Conservation (phyloP, 1,140 invertebrate genomes). For the Bilobella aurantiaca region DNA sequence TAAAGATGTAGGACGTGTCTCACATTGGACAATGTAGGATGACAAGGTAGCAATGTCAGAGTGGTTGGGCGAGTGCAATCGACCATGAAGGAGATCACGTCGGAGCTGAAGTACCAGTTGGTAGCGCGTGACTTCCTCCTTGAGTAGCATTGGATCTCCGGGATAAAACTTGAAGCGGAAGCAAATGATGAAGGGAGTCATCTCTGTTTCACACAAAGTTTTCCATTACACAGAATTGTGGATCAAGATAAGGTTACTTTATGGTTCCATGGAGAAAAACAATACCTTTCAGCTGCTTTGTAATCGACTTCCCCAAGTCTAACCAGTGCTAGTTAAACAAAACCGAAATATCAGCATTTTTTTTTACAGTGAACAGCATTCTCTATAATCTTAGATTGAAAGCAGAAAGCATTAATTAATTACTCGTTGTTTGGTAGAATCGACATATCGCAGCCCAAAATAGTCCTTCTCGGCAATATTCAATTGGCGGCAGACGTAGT, state of each 20-base stretch:
- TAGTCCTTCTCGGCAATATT: slow-evolving; percentile 94
- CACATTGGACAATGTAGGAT: slow-evolving; percentile 88
- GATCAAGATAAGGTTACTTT: too few relatives aligned
- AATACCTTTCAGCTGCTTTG: slow-evolving; percentile 89
- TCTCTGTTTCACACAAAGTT: slow-evolving; percentile 56
- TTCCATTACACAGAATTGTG: too few relatives aligned
- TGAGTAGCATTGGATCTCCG: slow-evolving; percentile 69
- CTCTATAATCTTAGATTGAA: background rate
- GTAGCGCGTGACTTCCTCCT: slow-evolving; percentile 79
- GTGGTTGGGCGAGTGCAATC: slow-evolving; percentile 71
- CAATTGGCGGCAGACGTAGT: slow-evolving; percentile 84
- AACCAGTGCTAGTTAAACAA: slow-evolving; percentile 79
- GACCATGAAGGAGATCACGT: slow-evolving; percentile 84
- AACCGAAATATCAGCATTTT: slow-evolving; percentile 18
- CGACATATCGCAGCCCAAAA: slow-evolving; percentile 90
- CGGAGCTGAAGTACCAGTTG: slow-evolving; percentile 89
- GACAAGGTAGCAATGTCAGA: slow-evolving; percentile 80
- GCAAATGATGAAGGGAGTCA: slow-evolving; percentile 76
- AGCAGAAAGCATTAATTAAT: slow-evolving; percentile 37
- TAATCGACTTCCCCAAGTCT: slow-evolving; percentile 81
- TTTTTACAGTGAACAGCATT: background rate
- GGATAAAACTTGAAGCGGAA: slow-evolving; percentile 92
- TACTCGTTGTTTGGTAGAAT: slow-evolving; percentile 82
- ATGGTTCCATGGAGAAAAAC: background rate
- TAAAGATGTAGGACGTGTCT: slow-evolving; percentile 35